These are phyloP conservation scores for Watsonalla binaria DNA, from an alignment of 2,888 invertebrate species.

Conservation along the genomic window DNA sequence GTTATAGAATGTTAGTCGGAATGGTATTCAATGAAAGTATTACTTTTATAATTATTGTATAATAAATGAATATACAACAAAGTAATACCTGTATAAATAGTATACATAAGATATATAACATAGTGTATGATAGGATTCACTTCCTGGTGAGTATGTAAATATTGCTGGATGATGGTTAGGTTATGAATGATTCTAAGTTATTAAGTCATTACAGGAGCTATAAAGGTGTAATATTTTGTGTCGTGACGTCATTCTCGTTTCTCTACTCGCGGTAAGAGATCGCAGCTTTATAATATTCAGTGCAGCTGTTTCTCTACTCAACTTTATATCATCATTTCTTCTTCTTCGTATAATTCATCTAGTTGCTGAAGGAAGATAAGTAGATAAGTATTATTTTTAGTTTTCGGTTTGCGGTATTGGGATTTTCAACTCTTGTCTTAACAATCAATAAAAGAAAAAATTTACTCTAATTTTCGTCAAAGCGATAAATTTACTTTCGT, in stretches of 20 bases:
- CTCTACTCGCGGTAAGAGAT: neutral
- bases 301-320: no score
- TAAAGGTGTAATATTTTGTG: neutral
- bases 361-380: no score
- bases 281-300: neutral
- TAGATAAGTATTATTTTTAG: no score
- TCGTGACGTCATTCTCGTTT: neutral
- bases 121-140: constrained; percentile 25
- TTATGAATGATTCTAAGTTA: neutral
- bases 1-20: constrained; percentile 19
- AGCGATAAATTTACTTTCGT: no score
- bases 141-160: constrained; percentile 34
- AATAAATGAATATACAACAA: constrained; percentile 28
- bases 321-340: no score
- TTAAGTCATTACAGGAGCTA: neutral
- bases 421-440: no score
- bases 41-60: constrained; percentile 43
- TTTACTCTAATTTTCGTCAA: no score
- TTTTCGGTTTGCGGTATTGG: no score
- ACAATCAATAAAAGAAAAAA: no score
- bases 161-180: constrained; percentile 20
- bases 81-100: constrained; percentile 42
- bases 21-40: constrained; percentile 69
- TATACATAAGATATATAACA: constrained; percentile 13
- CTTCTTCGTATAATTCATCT: no score